Percentiles rank a stretch among this genome's conserved stretches.
Evolutionary conservation across 2,888 invertebrate species (phyloP).

Genomic region (Pachymerium ferrugineum): DNA sequence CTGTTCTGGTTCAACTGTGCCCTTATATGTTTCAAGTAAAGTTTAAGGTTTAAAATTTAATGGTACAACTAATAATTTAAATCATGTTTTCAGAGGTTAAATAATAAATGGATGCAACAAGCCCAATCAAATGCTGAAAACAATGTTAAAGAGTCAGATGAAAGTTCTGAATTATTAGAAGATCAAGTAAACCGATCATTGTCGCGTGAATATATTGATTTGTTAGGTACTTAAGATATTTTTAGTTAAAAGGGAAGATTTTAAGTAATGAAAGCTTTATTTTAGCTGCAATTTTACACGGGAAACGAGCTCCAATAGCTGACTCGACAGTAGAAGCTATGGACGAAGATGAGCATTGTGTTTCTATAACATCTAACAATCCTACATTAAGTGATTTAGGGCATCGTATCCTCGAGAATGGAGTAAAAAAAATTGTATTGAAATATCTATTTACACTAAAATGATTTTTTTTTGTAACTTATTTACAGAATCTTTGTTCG

Average conservation of each 20-base stretch:
- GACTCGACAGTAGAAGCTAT: conserved; percentile 51
- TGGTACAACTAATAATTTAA: not conserved
- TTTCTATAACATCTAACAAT: conserved; percentile 49
- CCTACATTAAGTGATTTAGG: conserved; percentile 69
- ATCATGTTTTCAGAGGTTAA: conserved; percentile 41
- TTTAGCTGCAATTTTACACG: conserved; percentile 70
- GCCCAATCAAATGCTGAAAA: conserved; percentile 41
- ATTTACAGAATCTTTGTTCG: conserved; percentile 42
- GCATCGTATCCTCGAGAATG: conserved; percentile 56
- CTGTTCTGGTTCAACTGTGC: conserved; percentile 68
- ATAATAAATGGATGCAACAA: conserved; percentile 44
- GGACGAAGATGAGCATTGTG: conserved; percentile 53
- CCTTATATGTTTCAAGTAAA: conserved; percentile 57
- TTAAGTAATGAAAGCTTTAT: conserved; percentile 75
- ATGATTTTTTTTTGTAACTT: conserved; percentile 28
- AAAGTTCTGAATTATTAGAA: conserved; percentile 34
- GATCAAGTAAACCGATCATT: conserved; percentile 65
- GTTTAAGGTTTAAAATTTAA: conserved; percentile 29
- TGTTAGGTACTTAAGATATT: conserved; percentile 50
- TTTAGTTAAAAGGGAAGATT: conserved; percentile 57
- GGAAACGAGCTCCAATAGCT: conserved; percentile 43
- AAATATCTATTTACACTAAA: conserved; percentile 58
- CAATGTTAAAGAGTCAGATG: not conserved
- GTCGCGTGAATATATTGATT: conserved; percentile 80
- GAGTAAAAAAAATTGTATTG: conserved; percentile 38